Evolutionary conservation across 2,888 invertebrate species (phyloP), one percentile per base, ranked within the genome.

Genomic region (Lomographa bimaculata): DNA sequence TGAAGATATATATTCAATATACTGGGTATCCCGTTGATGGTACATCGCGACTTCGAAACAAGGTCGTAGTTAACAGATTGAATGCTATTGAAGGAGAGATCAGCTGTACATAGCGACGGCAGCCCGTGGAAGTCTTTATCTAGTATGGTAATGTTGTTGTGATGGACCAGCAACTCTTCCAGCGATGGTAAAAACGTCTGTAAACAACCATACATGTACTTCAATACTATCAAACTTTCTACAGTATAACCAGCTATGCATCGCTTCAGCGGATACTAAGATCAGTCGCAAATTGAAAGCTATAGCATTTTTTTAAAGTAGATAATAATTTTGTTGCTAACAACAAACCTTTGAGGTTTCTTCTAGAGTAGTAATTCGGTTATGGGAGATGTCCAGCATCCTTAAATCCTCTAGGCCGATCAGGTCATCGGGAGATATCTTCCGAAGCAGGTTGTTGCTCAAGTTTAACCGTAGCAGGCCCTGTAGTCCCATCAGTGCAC

Each of bases 61-160:
- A 96, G 85, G 63, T 95, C 95, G 32, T 92, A 91, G 35, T 94
- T 94, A 10, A 96, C 89, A 3, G 92, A 90, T 32, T 91, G 90
- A 49, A 96, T 96, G 63, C 92, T 91, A 74, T 96, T 96, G 64
- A 93, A 91, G 1, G 94, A 94, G 24, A 96, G 83, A 74, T 96
- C 95, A 1, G 95, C 96, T 73, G 93, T 92, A 66, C 96, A 96
- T 4, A 96, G 89, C 1, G 93, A 93, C 0, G 96, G 96, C 46
- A 96, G 81, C 1, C 96, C 96, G 57, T 95, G 94, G 75, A 96
- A 96, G 71, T 96, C 96, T 63, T 93, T 92, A 46, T 95, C 94
- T 57, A 96, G 84, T 25, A 91, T 81, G 2, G 93, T 94, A 29
- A 96, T 89, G 51, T 93, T 92, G 71, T 96, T 96, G 70, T 94